Evolutionary conservation across 2,888 invertebrate species (phyloP).

Genomic region (Calephelis perditalis): DNA sequence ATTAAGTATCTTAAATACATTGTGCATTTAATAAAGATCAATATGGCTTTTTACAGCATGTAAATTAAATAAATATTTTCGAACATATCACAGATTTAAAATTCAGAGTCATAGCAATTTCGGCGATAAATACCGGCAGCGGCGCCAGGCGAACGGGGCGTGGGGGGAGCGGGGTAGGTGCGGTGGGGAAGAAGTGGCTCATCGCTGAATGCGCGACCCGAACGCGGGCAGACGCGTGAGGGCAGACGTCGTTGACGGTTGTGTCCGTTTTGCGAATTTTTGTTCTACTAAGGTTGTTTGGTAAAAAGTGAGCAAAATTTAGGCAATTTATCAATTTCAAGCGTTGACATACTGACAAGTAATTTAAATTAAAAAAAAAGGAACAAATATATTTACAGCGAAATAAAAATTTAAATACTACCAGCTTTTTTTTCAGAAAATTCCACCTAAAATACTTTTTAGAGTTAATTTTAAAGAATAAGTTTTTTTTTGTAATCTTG

Average conservation of each 20-base stretch:
- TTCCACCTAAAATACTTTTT: neutral
- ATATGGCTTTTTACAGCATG: slow-evolving; percentile 23
- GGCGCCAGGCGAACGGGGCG: too few relatives aligned
- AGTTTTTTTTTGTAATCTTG: slow-evolving; percentile 18
- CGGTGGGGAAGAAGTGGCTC: too few relatives aligned
- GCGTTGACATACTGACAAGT: slow-evolving; percentile 16
- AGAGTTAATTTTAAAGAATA: neutral
- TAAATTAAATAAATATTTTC: slow-evolving; percentile 24
- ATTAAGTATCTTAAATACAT: slow-evolving; percentile 24
- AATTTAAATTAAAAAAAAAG: neutral
- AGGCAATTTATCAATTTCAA: slow-evolving; percentile 11
- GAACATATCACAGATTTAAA: slow-evolving; percentile 24
- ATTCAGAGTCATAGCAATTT: slow-evolving; percentile 23
- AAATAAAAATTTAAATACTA: too few relatives aligned
- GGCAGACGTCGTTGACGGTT: too few relatives aligned
- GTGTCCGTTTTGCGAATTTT: slow-evolving; percentile 22
- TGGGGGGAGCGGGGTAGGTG: too few relatives aligned
- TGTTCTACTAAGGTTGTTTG: too few relatives aligned
- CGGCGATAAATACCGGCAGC: slow-evolving; percentile 23
- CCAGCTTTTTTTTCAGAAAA: neutral
- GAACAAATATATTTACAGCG: too few relatives aligned
- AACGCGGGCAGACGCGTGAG: too few relatives aligned
- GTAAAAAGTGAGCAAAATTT: too few relatives aligned
- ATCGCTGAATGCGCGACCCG: slow-evolving; percentile 21
- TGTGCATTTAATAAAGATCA: slow-evolving; percentile 25